Evolutionary conservation across 2,888 invertebrate species (phyloP), one percentile per base, ranked within the genome.

Genomic region (Cremastinae sp.): DNA sequence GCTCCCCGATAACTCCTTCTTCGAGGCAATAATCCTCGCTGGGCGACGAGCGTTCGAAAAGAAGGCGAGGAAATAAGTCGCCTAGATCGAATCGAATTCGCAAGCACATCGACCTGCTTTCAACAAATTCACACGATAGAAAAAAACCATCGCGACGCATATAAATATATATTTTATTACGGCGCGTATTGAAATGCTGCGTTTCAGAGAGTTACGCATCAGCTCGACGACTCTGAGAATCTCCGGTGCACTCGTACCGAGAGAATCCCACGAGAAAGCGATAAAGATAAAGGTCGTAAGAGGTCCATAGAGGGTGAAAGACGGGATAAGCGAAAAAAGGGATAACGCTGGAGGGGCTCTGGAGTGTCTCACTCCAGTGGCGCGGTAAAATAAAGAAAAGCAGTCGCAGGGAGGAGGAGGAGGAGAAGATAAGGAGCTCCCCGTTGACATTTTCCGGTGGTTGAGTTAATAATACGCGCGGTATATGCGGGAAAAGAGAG

Each of bases 391-490:
- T 83, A 85, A 87, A 86, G 83, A 84, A 82, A 81, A 82, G 83
- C 82, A 84, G 68, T 49, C 22, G 36, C 22, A 51, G 51, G 53
- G 69, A 47, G 38, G 56, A 61, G 75, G 79, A 74, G 58, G 78
- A 28, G 28, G 28, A 28, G 28, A 81, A 85, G 87, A 86, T 86
- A 87, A 87, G 85, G 81, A 83, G 82, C 81, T 84, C 80, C 85
- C 84, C 74, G 84, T 88, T 88, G 88, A 89, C 87, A 87, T 89
- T 88, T 89, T 88, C 88, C 87, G 85, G 86, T 86, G 88, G 87
- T 88, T 88, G 87, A 88, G 86, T 89, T 89, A 88, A 89, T 89
- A 89, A 89, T 87, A 84, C 87, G 87, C 83, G 81, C 80, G 81
- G 89, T 87, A 88, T 87, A 88, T 87, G 87, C 81, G 79, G 79